Conservation (phyloP, 2,797 vertebrate species). For the Helostoma temminkii region DNA sequence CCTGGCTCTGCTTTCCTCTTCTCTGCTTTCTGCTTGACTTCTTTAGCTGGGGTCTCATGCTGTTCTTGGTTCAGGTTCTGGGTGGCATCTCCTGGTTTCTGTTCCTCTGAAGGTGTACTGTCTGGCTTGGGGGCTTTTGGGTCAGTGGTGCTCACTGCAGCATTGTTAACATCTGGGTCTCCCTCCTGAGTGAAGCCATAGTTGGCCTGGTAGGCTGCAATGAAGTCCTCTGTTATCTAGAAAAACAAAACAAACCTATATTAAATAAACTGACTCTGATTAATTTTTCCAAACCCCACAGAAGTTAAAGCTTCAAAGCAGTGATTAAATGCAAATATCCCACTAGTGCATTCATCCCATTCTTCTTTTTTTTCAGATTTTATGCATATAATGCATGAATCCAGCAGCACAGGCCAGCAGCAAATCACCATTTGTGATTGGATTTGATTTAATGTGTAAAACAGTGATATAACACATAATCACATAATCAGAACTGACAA, state of each 20-base stretch:
- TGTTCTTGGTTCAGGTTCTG: slow-evolving; percentile 33
- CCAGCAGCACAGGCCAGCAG: too few species aligned
- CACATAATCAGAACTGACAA: too few species aligned
- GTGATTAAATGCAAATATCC: too few species aligned
- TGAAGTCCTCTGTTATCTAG: slow-evolving; percentile 96
- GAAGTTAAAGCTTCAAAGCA: neutral
- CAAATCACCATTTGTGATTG: too few species aligned
- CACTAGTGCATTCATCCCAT: too few species aligned
- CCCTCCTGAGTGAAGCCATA: slow-evolving; percentile 90
- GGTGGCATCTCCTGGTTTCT: slow-evolving; percentile 28
- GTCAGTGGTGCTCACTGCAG: slow-evolving; percentile 37
- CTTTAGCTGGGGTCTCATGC: slow-evolving; percentile 50
- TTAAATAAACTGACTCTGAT: slow-evolving; percentile 22
- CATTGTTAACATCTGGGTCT: slow-evolving; percentile 72
- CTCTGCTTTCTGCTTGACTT: slow-evolving; percentile 86
- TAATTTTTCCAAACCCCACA: neutral
- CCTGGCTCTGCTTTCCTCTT: slow-evolving; percentile 94
- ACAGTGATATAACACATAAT: too few species aligned
- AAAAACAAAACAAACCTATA: slow-evolving; percentile 32
- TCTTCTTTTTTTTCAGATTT: too few species aligned
- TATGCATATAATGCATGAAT: too few species aligned
- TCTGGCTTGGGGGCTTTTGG: slow-evolving; percentile 39
- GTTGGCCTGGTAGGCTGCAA: slow-evolving; percentile 95
- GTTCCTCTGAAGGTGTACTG: slow-evolving; percentile 41
- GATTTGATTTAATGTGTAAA: too few species aligned